These are phyloP conservation scores for Psilanteris sp. DNA, from an alignment of 1,140 invertebrate species.

Conservation along the genomic window DNA sequence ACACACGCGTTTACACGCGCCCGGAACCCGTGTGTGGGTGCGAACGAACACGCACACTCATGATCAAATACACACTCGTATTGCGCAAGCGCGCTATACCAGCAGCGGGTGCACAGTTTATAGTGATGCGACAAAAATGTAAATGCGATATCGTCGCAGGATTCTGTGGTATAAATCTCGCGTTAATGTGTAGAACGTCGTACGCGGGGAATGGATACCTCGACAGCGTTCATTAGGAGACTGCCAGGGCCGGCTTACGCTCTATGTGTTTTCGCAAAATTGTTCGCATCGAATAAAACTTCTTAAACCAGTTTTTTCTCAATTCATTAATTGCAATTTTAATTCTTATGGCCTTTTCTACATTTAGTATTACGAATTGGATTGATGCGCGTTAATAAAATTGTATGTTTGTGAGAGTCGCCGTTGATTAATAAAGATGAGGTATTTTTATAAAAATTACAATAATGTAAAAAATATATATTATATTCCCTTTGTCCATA, in stretches of 20 bases:
- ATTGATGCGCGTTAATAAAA: no score
- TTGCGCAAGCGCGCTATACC: conserved; percentile 23
- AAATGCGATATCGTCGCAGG: conserved; percentile 78
- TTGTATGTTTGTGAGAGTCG: no score
- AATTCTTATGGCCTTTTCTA: no score
- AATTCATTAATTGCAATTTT: no score
- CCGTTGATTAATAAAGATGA: no score
- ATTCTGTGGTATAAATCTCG: conserved; percentile 77
- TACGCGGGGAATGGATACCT: conserved; percentile 65
- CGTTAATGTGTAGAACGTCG: conserved; percentile 76
- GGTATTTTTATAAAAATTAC: no score
- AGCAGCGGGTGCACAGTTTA: conserved; percentile 68
- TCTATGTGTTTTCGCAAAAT: background rate
- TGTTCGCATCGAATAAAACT: background rate
- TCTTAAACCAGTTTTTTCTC: background rate
- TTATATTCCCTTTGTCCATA: no score
- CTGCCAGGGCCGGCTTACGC: conserved; percentile 11
- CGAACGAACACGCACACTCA: background rate
- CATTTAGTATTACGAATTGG: no score
- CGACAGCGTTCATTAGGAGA: conserved; percentile 74
- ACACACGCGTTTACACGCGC: conserved; percentile 18
- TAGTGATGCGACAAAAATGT: conserved; percentile 80
- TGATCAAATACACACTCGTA: no score
- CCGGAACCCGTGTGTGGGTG: conserved; percentile 10
- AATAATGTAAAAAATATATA: no score